phyloP scores from a whole-genome alignment of 2,888 invertebrate genomes.

The Prosapia bicincta region DNA sequence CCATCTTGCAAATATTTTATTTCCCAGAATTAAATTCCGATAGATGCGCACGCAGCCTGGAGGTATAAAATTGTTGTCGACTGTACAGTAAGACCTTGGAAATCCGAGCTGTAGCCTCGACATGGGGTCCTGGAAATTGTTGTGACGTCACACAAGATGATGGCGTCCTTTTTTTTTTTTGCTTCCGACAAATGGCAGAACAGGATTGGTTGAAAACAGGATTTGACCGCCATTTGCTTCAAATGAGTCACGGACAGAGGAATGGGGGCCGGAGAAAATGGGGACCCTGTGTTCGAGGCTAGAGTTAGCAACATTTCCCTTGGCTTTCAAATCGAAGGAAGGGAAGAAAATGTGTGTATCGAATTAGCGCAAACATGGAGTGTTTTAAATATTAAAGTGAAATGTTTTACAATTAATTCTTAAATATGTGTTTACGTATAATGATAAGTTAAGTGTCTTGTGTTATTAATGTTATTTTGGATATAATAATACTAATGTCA shows the following conservation, averaged over 20 bases:
- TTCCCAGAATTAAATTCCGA: slow-evolving; percentile 6
- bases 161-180: slow-evolving; percentile 46
- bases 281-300: slow-evolving; percentile 58
- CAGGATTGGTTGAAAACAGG: slow-evolving; percentile 46
- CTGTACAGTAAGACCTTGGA: slow-evolving; percentile 40
- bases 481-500: slow-evolving; percentile 24
- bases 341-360: slow-evolving; percentile 27
- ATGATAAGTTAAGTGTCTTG: neutral
- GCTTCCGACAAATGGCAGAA: slow-evolving; percentile 43
- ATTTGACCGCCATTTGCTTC: slow-evolving; percentile 61
- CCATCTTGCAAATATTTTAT: neutral
- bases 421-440: neutral
- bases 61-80: slow-evolving; percentile 31
- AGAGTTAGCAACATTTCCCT: slow-evolving; percentile 40
- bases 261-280: slow-evolving; percentile 57
- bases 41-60: slow-evolving; percentile 28
- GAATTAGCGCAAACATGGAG: slow-evolving; percentile 6
- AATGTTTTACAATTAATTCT: neutral
- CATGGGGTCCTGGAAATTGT: slow-evolving; percentile 25
- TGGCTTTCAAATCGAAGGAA: slow-evolving; percentile 41
- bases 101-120: slow-evolving; percentile 38
- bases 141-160: slow-evolving; percentile 48
- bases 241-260: slow-evolving; percentile 61
- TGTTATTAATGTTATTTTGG: slow-evolving; percentile 28
- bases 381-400: neutral